These are phyloP conservation scores for Lepidostoma basale DNA, from an alignment of 1,140 invertebrate genomes.

Conservation along the genomic window DNA sequence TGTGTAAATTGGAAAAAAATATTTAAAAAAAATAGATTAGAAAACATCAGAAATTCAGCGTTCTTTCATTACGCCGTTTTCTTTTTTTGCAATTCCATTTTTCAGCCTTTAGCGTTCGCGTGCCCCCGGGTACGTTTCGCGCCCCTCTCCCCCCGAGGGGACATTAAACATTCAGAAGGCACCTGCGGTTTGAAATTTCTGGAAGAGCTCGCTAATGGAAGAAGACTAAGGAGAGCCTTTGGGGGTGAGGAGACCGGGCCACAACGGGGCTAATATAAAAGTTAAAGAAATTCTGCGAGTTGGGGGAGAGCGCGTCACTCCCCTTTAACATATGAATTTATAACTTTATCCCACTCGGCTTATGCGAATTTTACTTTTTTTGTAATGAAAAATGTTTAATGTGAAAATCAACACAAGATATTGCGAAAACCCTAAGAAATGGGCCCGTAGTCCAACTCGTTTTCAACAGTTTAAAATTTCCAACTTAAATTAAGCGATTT, in stretches of 20 bases:
- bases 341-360: no score
- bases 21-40: no score
- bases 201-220: constrained; percentile 42
- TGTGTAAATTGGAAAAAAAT: no score
- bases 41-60: no score
- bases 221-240: constrained; percentile 21
- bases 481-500: no score
- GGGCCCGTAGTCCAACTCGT: no score
- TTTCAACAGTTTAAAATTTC: no score
- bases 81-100: constrained; percentile 25
- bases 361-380: no score
- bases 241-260: constrained; percentile 11
- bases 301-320: background rate
- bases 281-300: constrained; percentile 10
- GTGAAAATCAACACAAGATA: no score
- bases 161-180: constrained; percentile 45
- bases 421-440: no score
- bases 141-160: constrained; percentile 22
- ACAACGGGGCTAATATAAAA: constrained; percentile 40
- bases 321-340: background rate
- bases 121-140: constrained; percentile 28
- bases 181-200: constrained; percentile 46
- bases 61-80: background rate
- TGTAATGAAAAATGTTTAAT: no score
- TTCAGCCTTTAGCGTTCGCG: constrained; percentile 11